Percentiles rank a stretch among this genome's conserved stretches.
Conservation (phyloP, 2,888 invertebrate genomes). For the Cephus spinipes region DNA sequence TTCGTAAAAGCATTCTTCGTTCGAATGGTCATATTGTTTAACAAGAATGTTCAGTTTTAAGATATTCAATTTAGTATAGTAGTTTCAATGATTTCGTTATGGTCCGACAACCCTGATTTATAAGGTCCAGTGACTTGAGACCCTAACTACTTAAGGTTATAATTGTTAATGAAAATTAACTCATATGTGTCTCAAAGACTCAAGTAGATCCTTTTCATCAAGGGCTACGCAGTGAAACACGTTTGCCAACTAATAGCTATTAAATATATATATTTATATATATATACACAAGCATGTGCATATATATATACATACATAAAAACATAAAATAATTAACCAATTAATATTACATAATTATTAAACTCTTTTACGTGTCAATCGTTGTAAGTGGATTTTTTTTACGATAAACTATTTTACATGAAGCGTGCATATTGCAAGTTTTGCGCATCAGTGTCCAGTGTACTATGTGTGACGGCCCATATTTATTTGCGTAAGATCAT, state of each 20-base stretch:
- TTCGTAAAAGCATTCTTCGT: neutral
- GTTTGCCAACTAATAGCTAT: constrained; percentile 60
- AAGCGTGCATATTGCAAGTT: constrained; percentile 39
- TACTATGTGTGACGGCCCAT: constrained; percentile 38
- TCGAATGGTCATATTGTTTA: neutral
- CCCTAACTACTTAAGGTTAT: constrained; percentile 41
- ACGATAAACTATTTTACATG: constrained; percentile 54
- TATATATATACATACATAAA: constrained; percentile 26
- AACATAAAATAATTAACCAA: constrained; percentile 48
- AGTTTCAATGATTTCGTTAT: neutral
- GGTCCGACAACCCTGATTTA: constrained; percentile 25
- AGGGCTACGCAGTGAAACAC: constrained; percentile 42
- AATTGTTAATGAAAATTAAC: constrained; percentile 31
- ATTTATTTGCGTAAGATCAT: constrained; percentile 40
- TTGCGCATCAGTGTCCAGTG: constrained; percentile 43
- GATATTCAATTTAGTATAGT: neutral
- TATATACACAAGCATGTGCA: no score
- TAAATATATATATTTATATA: constrained; percentile 33
- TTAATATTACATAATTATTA: constrained; percentile 51
- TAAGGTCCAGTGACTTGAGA: constrained; percentile 47
- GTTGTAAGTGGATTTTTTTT: constrained; percentile 54
- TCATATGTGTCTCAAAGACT: constrained; percentile 48
- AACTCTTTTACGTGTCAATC: constrained; percentile 56
- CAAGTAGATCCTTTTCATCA: constrained; percentile 26
- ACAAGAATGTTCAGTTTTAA: neutral